A percentile compares a stretch with the other conserved stretches of the same genome.
Evolutionary conservation across 64 coral and sea anemone species (phyloP).

Genomic region (Stichodactyla mertensii): DNA sequence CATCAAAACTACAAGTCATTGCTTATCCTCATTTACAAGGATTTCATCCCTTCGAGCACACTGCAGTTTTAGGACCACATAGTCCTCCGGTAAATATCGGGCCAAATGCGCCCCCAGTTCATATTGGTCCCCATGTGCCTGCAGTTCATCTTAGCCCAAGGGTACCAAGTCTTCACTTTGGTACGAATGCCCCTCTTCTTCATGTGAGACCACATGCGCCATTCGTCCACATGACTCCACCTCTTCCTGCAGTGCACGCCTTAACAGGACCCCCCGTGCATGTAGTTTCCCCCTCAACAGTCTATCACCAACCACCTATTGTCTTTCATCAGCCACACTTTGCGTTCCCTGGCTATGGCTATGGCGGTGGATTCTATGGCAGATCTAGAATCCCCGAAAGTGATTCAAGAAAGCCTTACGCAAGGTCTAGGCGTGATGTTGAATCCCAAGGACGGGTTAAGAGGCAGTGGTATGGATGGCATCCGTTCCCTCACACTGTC

Average conservation of each 20-base stretch:
- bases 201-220: constrained; percentile 90
- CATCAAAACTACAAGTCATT: constrained; percentile 94
- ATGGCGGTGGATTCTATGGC: constrained; percentile 24
- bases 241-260: constrained; percentile 74
- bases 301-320: constrained; percentile 95
- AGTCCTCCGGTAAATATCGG: constrained; percentile 97
- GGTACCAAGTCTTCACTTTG: constrained; percentile 94
- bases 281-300: constrained; percentile 95
- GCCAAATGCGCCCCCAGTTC: constrained; percentile 95
- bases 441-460: constrained; percentile 34
- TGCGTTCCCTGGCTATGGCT: constrained; percentile 49
- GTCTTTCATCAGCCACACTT: constrained; percentile 97
- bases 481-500: constrained; percentile 88
- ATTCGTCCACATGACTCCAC: constrained; percentile 97
- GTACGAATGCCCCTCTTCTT: constrained; percentile 91
- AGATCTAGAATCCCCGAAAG: constrained; percentile 63
- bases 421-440: constrained; percentile 48
- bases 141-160: constrained; percentile 90
- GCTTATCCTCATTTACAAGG: constrained; percentile 91
- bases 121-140: constrained; percentile 92
- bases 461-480: constrained; percentile 92
- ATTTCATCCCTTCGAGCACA: constrained; percentile 89
- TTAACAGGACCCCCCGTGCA: constrained; percentile 87
- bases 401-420: constrained; percentile 15
- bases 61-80: constrained; percentile 89